Evolutionary conservation across 2,797 vertebrate species (phyloP).

Genomic region (Pogonophryne albipinna): DNA sequence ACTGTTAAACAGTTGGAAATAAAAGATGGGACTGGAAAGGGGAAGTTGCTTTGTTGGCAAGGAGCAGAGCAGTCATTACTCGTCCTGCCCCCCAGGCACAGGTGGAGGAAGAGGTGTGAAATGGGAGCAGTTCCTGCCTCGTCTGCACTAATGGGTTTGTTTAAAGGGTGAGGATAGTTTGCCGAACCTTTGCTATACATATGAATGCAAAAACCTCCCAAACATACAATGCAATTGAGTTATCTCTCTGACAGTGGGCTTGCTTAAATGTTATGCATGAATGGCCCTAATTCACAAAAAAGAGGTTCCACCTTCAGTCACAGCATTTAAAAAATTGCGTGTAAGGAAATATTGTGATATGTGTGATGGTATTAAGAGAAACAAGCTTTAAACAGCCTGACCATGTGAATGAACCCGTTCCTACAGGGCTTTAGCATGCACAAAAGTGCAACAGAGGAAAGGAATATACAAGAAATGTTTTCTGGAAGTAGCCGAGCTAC

Average conservation of each 20-base stretch:
- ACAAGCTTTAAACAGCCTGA: neutral
- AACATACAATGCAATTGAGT: conserved; percentile 39
- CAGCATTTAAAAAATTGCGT: neutral
- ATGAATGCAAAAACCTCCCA: conserved; percentile 60
- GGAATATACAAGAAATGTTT: neutral
- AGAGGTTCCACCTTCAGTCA: too few relatives aligned
- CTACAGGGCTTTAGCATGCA: conserved; percentile 1
- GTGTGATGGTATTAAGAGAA: neutral
- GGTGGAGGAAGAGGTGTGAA: conserved; percentile 60
- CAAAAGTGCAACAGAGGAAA: conserved; percentile 8
- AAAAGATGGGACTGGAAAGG: conserved; percentile 71
- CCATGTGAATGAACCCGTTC: neutral
- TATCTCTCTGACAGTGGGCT: conserved; percentile 1
- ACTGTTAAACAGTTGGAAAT: conserved; percentile 77
- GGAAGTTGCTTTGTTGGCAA: conserved; percentile 84
- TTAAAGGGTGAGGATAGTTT: conserved; percentile 71
- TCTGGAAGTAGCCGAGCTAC: neutral
- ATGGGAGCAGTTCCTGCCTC: conserved; percentile 40
- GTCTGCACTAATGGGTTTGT: conserved; percentile 71
- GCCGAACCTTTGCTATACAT: conserved; percentile 63
- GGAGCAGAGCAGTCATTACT: conserved; percentile 77
- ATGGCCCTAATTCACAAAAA: neutral
- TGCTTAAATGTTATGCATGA: conserved; percentile 29
- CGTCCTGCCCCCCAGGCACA: conserved; percentile 52
- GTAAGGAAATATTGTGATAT: neutral